phyloP scores from a whole-genome alignment of 2,888 invertebrate species.

The Dryadula phaetusa region DNA sequence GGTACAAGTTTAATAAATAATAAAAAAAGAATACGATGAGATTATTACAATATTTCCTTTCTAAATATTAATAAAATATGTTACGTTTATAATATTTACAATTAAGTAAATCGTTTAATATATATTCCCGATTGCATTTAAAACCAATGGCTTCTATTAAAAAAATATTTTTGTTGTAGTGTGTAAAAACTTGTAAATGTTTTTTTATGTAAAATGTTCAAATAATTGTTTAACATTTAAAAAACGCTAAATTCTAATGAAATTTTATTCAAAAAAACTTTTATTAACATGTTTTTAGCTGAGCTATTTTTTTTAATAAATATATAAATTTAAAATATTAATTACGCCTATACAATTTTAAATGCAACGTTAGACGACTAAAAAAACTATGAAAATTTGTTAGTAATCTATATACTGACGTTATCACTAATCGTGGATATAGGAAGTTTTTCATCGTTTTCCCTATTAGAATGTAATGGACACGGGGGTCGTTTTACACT shows the following conservation, averaged over 20 bases:
- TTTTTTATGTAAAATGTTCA: too few species aligned
- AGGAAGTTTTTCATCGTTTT: conserved; percentile 52
- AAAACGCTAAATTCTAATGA: too few species aligned
- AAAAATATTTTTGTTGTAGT: too few species aligned
- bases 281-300: too few species aligned
- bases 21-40: neutral
- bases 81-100: neutral
- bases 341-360: neutral
- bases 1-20: neutral
- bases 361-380: neutral
- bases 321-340: neutral
- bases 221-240: too few species aligned
- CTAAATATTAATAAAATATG: neutral
- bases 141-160: neutral
- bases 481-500: conserved; percentile 61
- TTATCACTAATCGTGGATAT: conserved; percentile 75
- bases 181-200: too few species aligned
- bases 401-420: conserved; percentile 66
- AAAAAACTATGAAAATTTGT: neutral
- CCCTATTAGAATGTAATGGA: conserved; percentile 65
- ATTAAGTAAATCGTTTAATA: neutral
- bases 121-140: conserved; percentile 6
- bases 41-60: neutral
- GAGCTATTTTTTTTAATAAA: too few species aligned
- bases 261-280: too few species aligned